Conservation (phyloP, 2,888 invertebrate species). For the Incurvaria masculella region DNA sequence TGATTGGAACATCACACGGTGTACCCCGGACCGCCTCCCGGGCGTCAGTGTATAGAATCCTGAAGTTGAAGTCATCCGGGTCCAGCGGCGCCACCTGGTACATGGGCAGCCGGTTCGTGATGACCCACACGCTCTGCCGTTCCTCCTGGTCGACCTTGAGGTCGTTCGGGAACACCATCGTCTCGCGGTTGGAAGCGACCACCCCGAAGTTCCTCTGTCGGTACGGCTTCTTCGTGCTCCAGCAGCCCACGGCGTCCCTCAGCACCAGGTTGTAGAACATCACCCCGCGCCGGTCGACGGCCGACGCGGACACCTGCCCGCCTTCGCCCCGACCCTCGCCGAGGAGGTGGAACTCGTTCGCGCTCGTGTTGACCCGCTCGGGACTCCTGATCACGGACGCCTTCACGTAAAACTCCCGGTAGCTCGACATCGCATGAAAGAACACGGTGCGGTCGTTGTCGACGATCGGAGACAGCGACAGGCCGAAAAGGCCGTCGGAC, state of each 20-base stretch:
- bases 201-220: slow-evolving; percentile 58
- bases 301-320: slow-evolving; percentile 73
- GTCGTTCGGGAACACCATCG: slow-evolving; percentile 78
- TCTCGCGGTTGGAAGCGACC: slow-evolving; percentile 59
- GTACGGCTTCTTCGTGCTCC: slow-evolving; percentile 73
- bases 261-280: slow-evolving; percentile 79
- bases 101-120: slow-evolving; percentile 72
- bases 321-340: slow-evolving; percentile 54
- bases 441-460: slow-evolving; percentile 62
- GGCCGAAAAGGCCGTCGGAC: slow-evolving; percentile 77
- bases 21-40: slow-evolving; percentile 62
- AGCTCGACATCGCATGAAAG: slow-evolving; percentile 81
- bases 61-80: slow-evolving; percentile 65
- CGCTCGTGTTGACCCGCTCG: slow-evolving; percentile 29
- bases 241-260: slow-evolving; percentile 73
- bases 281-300: slow-evolving; percentile 66
- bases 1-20: slow-evolving; percentile 58
- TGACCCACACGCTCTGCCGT: slow-evolving; percentile 70
- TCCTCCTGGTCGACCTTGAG: slow-evolving; percentile 69
- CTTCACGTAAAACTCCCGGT: slow-evolving; percentile 71
- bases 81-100: slow-evolving; percentile 66
- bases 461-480: slow-evolving; percentile 61
- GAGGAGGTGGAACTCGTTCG: slow-evolving; percentile 31
- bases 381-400: slow-evolving; percentile 64
- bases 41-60: slow-evolving; percentile 66